Evolutionary conservation across 2,113 vertebrate species (phyloP), one percentile per base, ranked within the genome.

Genomic region (Halichoerus grypus): DNA sequence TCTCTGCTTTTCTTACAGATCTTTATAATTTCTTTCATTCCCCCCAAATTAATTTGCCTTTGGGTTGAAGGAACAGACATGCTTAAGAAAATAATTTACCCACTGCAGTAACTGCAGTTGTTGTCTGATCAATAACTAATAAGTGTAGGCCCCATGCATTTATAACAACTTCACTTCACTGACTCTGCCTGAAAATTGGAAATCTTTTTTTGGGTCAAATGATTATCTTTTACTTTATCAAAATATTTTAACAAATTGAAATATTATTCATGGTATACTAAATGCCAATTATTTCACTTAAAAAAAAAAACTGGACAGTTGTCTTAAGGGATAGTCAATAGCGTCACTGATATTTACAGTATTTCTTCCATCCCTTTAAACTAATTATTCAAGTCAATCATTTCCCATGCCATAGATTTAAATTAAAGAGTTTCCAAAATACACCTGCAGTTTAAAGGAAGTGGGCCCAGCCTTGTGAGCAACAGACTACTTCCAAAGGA

Each of bases 121-220:
- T 33, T 16, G 18, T 42, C 57, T 42, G 49, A 82, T 96, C 59
- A 82, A 95, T 94, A 96, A 79, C 93, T 71, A 95, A 31, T 46
- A 53, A 63, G 51, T 95, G 49, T 19, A 51, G 16, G 61, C 4
- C 15, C 19, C 18, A 39, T 5, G 4, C 36, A 80, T 63, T 90
- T 88, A 79, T 31, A 95, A 97, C 42, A 39, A 79, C 26, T 93
- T 96, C 49, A 94, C n/a, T 88, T 93, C 65, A 83, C n/a, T 82
- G 36, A 63, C n/a, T 36, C n/a, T 92, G n/a, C 76, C 71, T 79
- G 61, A 46, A 92, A 93, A 67, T 24, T 53, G 16, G 7, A 91
- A 57, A 72, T 28, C 11, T 13, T 80, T 86, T 39, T 39, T 59
- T n/a, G 13, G 91, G 39, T 77, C 49, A 22, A 85, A 42, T 36